Evolutionary conservation across 2,888 invertebrate genomes (phyloP), one percentile per base, ranked within the genome.

Genomic region (Octonoba sinensis): DNA sequence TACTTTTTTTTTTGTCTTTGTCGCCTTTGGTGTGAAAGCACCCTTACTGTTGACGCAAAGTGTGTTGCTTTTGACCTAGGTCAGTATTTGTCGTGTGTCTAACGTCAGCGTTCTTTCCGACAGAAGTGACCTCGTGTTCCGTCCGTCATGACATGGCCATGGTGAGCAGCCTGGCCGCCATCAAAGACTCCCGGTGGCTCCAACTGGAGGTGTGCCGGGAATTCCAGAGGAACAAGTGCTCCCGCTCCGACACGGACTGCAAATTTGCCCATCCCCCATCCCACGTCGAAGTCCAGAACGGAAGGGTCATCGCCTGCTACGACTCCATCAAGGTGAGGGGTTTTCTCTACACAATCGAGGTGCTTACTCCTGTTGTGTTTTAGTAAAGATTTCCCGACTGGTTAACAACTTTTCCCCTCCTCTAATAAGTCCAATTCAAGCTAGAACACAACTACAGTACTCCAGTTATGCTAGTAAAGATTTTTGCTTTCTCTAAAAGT

Each of bases 251-350:
- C 91, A 96, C 96, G 24, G 89, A 89, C 78, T 83, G 99, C 93
- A 99, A 99, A 92, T 99, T 99, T 91, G 99, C 99, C 86, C 99
- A 99, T 92, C 99, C 99, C 85, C 98, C 99, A 86, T 94, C 96
- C 88, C 99, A 99, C 91, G 99, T 99, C 88, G 99, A 99, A 91
- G 97, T 99, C 89, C 99, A 99, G 92, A 99, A 99, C 91, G 99
- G 99, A 89, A 93, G 98, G 89, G 99, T 99, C 89, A 99, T 98
- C 88, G 99, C 99, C 88, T 99, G 99, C 92, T 99, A 99, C 93
- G 99, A 99, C 92, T 98, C 97, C 91, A 99, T 99, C 91, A 99
- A 99, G 97, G 99, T 99, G 91, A 92, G 93, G 84, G 3, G 6
- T 11, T 8, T n/a, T 8, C 49, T 3, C 66, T 54, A 20, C 6